Conservation (phyloP, 2,797 vertebrate genomes). For the Pangasius sanitwongsei region DNA sequence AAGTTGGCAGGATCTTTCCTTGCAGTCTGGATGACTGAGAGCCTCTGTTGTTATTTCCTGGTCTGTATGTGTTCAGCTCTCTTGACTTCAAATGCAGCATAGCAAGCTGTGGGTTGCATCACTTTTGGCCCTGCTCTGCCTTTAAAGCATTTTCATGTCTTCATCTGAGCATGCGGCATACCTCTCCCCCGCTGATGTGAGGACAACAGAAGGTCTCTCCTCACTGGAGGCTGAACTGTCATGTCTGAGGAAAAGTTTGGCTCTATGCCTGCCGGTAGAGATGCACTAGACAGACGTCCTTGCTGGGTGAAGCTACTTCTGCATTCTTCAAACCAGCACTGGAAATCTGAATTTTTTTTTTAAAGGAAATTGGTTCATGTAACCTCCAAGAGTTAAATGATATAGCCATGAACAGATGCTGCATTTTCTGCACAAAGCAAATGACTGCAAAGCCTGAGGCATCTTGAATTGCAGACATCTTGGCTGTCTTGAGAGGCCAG, state of each 20-base stretch:
- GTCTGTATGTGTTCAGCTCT: conserved; percentile 41
- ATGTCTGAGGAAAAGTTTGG: conserved; percentile 66
- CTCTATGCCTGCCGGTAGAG: conserved; percentile 63
- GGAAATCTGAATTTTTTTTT: conserved; percentile 34
- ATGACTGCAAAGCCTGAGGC: conserved; percentile 60
- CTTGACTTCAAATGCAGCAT: conserved; percentile 41
- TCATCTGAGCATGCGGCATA: conserved; percentile 53
- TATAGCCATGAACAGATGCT: conserved; percentile 69
- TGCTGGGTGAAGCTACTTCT: conserved; percentile 52
- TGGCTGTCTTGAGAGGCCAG: conserved; percentile 61
- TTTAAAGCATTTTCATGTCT: conserved; percentile 60
- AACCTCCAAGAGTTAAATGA: conserved; percentile 58
- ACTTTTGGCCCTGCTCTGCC: conserved; percentile 41
- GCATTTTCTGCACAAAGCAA: conserved; percentile 63
- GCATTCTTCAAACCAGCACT: conserved; percentile 53
- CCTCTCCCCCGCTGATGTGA: conserved; percentile 61
- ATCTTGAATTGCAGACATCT: conserved; percentile 54
- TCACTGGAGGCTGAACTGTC: conserved; percentile 68
- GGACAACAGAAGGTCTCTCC: conserved; percentile 67
- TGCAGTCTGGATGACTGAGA: not conserved
- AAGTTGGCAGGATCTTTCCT: not conserved
- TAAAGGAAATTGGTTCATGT: conserved; percentile 49
- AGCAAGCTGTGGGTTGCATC: conserved; percentile 31
- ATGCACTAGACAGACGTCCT: conserved; percentile 64
- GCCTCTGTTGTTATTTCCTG: conserved; percentile 40